These are phyloP conservation scores for Sebastes nivosus DNA, from an alignment of 2,797 vertebrate species.

Conservation along the genomic window DNA sequence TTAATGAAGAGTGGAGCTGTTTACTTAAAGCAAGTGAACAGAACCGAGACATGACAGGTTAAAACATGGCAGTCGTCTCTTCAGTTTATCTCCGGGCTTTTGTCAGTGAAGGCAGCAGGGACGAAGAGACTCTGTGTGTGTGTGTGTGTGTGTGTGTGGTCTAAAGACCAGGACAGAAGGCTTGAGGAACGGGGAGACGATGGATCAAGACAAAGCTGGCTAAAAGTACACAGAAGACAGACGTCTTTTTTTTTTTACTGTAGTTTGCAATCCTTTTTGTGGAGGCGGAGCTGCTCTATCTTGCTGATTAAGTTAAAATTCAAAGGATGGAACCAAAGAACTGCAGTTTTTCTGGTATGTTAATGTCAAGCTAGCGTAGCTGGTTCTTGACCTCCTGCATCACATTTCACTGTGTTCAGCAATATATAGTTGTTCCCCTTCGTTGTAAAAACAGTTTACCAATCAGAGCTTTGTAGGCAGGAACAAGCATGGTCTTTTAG, in stretches of 20 bases:
- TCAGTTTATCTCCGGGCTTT: constrained; percentile 65
- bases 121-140: constrained; percentile 4
- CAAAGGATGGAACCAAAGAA: not conserved
- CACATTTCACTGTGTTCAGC: not conserved
- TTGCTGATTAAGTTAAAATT: not conserved
- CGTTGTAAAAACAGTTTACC: not conserved
- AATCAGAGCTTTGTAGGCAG: not conserved
- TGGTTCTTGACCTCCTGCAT: not conserved
- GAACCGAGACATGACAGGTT: constrained; percentile 62
- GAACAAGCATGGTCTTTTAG: not conserved
- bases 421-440: not conserved
- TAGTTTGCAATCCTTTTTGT: not conserved
- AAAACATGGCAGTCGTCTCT: constrained; percentile 58
- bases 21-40: constrained; percentile 66
- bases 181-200: constrained; percentile 9
- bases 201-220: constrained; percentile 16
- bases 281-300: not conserved
- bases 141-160: constrained; percentile 22
- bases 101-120: constrained; percentile 39
- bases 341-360: not conserved
- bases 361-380: not conserved
- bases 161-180: constrained; percentile 18
- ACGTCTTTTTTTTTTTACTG: not conserved
- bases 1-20: constrained; percentile 65
- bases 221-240: not conserved